Conservation (phyloP, 2,113 vertebrate species). For the Tragelaphus scriptus region DNA sequence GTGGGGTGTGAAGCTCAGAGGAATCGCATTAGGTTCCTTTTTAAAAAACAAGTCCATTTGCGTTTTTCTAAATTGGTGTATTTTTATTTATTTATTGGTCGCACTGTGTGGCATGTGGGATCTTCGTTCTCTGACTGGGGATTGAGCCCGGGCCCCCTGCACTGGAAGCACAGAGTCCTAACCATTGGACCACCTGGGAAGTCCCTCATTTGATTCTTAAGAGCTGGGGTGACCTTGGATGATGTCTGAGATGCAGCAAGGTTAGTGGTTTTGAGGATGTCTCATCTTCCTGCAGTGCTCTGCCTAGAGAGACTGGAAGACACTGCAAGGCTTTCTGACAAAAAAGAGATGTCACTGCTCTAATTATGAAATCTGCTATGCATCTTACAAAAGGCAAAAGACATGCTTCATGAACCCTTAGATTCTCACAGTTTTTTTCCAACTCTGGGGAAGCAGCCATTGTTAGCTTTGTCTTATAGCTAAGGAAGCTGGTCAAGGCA, state of each 20-base stretch:
- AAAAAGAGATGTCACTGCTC: neutral
- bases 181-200: neutral
- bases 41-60: neutral
- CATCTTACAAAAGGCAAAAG: neutral
- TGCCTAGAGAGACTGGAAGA: neutral
- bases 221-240: neutral
- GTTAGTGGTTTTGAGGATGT: neutral
- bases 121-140: neutral
- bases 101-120: neutral
- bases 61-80: neutral
- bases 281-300: neutral
- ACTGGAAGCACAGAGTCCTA: neutral
- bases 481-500: neutral
- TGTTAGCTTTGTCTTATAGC: neutral
- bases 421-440: neutral
- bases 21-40: neutral
- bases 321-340: neutral
- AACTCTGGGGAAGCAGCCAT: neutral
- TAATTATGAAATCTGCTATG: neutral
- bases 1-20: neutral
- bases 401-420: neutral
- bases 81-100: neutral
- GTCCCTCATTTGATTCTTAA: neutral
- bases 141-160: neutral
- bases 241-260: neutral